Percentiles rank a stretch among this genome's conserved stretches.
phyloP scores from a whole-genome alignment of 2,797 vertebrate genomes.

The Steatocranus sp. region DNA sequence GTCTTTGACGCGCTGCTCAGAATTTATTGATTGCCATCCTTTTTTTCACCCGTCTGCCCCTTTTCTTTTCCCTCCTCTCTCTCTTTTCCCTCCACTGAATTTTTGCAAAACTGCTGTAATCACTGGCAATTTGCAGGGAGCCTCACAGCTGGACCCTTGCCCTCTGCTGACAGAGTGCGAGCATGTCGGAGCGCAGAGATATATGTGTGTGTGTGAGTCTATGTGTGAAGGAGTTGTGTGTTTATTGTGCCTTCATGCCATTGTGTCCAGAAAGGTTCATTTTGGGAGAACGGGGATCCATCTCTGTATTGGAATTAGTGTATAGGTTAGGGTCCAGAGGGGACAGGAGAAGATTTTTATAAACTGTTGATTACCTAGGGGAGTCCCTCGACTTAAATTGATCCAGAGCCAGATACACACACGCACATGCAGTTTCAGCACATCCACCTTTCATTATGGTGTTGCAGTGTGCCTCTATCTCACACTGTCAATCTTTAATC shows the following conservation, averaged over 20 bases:
- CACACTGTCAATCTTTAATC: neutral
- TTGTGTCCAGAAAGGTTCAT: neutral
- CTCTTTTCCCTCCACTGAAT: constrained; percentile 28
- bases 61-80: neutral
- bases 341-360: neutral
- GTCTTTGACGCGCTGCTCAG: constrained; percentile 31
- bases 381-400: constrained; percentile 24
- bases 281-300: neutral
- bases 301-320: neutral
- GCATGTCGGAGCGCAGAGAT: neutral
- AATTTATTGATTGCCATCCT: constrained; percentile 56
- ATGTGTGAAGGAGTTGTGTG: neutral
- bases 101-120: constrained; percentile 55
- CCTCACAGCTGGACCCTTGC: constrained; percentile 50
- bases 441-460: neutral
- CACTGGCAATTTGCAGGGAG: constrained; percentile 51
- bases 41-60: constrained; percentile 3
- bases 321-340: neutral
- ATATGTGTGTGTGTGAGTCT: neutral
- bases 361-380: constrained; percentile 20
- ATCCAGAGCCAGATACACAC: neutral
- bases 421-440: neutral
- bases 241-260: neutral
- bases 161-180: constrained; percentile 33
- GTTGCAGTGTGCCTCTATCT: neutral